Conservation (phyloP, 1,140 invertebrate genomes). For the Ylistrum balloti region DNA sequence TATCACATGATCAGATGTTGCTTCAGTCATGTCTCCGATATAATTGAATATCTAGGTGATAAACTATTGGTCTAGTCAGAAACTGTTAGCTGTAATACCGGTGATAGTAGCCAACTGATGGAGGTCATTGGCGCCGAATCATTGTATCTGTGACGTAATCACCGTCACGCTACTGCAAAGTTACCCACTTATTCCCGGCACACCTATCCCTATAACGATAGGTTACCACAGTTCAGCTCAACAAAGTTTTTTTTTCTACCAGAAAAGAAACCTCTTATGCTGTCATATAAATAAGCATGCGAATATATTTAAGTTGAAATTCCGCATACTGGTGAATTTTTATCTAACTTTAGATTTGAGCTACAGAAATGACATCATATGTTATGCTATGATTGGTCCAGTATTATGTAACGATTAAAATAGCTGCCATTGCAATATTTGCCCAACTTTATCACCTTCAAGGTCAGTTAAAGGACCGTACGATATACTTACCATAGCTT, state of each 20-base stretch:
- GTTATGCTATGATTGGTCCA: too few species aligned
- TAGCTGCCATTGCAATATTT: too few species aligned
- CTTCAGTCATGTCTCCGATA: slow-evolving; percentile 12
- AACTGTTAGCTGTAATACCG: neutral
- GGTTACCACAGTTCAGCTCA: neutral
- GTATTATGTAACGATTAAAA: too few species aligned
- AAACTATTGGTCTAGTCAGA: neutral
- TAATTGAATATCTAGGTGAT: slow-evolving; percentile 1
- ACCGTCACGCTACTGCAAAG: slow-evolving; percentile 7
- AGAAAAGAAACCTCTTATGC: too few species aligned
- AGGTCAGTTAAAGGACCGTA: too few species aligned
- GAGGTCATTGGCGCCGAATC: neutral
- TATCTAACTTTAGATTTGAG: neutral
- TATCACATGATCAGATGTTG: neutral
- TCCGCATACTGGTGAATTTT: neutral
- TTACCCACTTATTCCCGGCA: neutral
- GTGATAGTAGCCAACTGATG: neutral
- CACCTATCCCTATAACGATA: neutral
- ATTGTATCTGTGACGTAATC: neutral
- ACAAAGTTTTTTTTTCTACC: neutral
- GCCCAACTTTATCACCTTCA: too few species aligned
- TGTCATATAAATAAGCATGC: neutral
- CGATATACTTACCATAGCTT: too few species aligned
- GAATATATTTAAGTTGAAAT: neutral
- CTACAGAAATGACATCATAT: too few species aligned